Evolutionary conservation across 2,888 invertebrate species (phyloP).

Genomic region (Acanthosepion lycidas): DNA sequence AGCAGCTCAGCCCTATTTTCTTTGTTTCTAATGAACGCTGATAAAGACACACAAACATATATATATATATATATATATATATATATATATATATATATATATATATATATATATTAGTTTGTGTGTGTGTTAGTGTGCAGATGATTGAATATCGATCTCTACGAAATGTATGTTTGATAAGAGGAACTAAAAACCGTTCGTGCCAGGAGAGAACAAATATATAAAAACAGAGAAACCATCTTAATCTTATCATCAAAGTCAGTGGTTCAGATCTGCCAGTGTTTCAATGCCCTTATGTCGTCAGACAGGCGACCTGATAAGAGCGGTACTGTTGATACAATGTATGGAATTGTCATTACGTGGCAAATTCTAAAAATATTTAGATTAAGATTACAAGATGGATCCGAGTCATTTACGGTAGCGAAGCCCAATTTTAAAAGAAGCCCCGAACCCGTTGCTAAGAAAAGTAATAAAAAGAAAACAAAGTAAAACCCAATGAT

Average conservation of each 20-base stretch:
- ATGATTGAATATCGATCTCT: not conserved
- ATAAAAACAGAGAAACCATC: not conserved
- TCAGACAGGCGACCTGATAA: not conserved
- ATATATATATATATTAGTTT: no score
- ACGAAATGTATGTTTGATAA: not conserved
- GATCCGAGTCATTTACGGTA: not conserved
- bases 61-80: no score
- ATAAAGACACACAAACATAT: no score
- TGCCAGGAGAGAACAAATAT: not conserved
- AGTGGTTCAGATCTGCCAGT: not conserved
- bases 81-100: no score
- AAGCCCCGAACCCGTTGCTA: not conserved
- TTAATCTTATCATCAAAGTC: not conserved
- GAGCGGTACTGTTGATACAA: not conserved
- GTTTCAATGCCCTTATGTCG: not conserved
- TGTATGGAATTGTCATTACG: not conserved
- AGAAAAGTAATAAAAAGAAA: not conserved
- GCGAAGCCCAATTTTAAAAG: no score
- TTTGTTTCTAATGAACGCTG: no score
- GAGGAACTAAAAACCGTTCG: not conserved
- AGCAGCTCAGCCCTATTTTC: no score
- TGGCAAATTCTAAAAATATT: not conserved
- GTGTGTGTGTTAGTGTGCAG: no score
- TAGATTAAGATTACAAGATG: not conserved
- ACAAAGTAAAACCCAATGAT: not conserved